Evolutionary conservation across 92 coral and sea anemone genomes (phyloP).

Genomic region (Paramuricea clavata): DNA sequence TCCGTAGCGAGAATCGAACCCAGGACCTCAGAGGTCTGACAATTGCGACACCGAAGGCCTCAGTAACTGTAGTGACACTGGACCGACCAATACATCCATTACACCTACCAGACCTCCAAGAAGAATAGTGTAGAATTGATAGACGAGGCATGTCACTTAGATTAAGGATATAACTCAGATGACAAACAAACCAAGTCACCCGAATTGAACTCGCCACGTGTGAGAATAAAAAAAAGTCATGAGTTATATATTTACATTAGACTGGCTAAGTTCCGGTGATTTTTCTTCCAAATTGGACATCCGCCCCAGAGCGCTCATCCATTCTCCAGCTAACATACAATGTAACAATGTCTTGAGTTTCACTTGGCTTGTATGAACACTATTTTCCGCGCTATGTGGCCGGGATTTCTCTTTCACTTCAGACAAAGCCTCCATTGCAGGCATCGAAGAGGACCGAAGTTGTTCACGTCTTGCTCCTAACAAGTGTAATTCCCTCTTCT

Average conservation of each 20-base stretch:
- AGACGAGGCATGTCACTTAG: no score
- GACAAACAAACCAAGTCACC: no score
- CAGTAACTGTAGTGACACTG: no score
- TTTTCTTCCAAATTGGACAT: slow-evolving; percentile 9
- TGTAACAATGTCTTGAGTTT: slow-evolving; percentile 4
- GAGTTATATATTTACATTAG: slow-evolving; percentile 27
- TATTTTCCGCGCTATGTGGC: slow-evolving; percentile 12
- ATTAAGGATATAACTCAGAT: no score
- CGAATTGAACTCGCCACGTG: no score
- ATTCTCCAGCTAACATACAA: slow-evolving; percentile 27
- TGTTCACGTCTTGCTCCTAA: slow-evolving; percentile 7
- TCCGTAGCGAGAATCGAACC: no score
- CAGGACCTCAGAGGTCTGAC: no score
- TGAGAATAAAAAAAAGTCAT: neutral
- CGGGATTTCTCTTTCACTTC: neutral
- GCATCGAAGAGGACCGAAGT: slow-evolving; percentile 36
- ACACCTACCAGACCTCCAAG: no score
- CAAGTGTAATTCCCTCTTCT: neutral
- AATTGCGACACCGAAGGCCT: no score
- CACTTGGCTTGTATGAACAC: neutral
- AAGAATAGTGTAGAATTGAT: neutral
- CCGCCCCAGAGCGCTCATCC: slow-evolving; percentile 16
- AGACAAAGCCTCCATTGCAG: neutral
- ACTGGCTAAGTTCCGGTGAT: slow-evolving; percentile 1
- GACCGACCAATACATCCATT: no score